Evolutionary conservation across 1,140 invertebrate genomes (phyloP), one percentile per base, ranked within the genome.

Genomic region (Drosophila nebulosa): DNA sequence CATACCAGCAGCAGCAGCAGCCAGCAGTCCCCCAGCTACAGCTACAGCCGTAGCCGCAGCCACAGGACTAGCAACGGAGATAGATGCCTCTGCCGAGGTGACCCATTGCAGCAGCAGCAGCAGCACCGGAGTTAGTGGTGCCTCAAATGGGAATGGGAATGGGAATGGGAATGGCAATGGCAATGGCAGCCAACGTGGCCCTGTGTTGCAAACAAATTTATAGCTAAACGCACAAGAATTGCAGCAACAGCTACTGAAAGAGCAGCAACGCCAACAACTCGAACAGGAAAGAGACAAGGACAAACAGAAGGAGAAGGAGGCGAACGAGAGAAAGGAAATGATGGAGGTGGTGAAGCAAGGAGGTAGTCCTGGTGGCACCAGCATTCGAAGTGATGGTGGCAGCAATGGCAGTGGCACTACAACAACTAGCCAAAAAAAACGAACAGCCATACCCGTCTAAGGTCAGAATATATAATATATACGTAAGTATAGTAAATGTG

Each of bases 171-270:
- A 59, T n/a, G 52, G 53, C 21, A 55, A 36, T 55, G 51, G 26
- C 16, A 64, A 30, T 22, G 67, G 70, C 58, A 71, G 59, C 42
- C 66, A 69, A 14, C 63, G 83, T 16, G 83, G 67, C 1, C 83
- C 84, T 4, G 72, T 89, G 12, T 16, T 85, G 42, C 79, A 83
- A 51, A 90, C 89, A 30, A 90, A 89, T 65, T 90, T 90, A 90
- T 90, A 90, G 79, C 89, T 83, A 90, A 90, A 80, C 84, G 85
- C 78, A 22, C 79, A 89, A 46, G 79, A 88, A 84, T 66, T 86
- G 73, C 86, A 90, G 57, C 68, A 90, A 63, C 78, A 86, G 62
- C 59, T 90, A 64, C 64, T 84, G 10, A 84, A 73, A 61, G 69
- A 85, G 53, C 79, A 85, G 51, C 71, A 80, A 53, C 78, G 76